Base-by-base conservation (phyloP, 1,140 invertebrate species). In the Pseudomyrmex cubaensis region DNA sequence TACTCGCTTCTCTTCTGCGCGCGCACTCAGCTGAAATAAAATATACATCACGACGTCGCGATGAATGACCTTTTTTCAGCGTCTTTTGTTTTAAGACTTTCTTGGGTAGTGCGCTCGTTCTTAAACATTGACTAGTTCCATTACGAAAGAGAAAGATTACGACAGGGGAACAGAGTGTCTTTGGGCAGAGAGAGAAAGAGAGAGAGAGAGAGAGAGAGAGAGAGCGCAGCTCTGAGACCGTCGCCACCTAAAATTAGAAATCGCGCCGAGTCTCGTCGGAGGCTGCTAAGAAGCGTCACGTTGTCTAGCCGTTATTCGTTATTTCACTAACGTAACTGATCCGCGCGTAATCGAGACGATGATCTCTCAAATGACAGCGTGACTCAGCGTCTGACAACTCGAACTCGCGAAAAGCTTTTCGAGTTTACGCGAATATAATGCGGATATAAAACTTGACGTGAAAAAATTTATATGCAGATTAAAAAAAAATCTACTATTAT, bases 221-320 rank as follows among this genome's bases (percentile, higher is more conserved):
- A 35, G 35, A 35, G 35, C 75, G 85, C 87, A 85, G 57, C 76
- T 88, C 87, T 90, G 89, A 35, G 74, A 83, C 61, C 78, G 85
- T 88, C 83, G 66, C 25, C 35, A 59, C n/a, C 85, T 90, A 90
- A 90, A 90, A 89, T 90, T 90, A 90, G 89, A 83, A 72, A 62
- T 70, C 22, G 66, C 83, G 62, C 56, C 69, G 75, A 80, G 78
- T 85, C 76, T 35, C 70, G 66, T 61, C 85, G 85, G 59, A 67
- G 85, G 52, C 64, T 82, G 72, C 74, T 83, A 73, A 85, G 76
- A 82, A 85, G 88, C 85, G 88, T 90, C 88, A 73, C 80, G 86
- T 90, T 87, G 89, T 90, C 89, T 90, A 86, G 82, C 63, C 80
- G 73, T 86, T 86, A 85, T 89, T 82, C 64, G 77, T 35, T 64